Evolutionary conservation across 2,888 invertebrate genomes (phyloP), one percentile per base, ranked within the genome.

Genomic region (Cataglyphis livida): DNA sequence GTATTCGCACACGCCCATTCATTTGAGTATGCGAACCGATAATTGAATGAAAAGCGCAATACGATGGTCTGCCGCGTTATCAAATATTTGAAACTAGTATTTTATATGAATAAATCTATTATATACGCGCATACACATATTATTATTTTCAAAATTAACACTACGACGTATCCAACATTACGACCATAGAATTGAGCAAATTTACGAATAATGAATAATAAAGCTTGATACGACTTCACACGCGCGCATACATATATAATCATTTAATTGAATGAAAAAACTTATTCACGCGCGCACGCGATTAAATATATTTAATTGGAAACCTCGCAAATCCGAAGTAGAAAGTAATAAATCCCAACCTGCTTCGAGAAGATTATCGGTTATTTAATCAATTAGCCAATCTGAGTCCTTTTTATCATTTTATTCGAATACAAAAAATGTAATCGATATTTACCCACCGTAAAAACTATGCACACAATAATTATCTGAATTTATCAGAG

Each of bases 11-110:
- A 51, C 61, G 65, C n/a, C 48, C 62, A 78, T 59, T 85, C 83
- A 89, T 85, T 86, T 89, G 84, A 87, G 83, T 87, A 88, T 86
- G 87, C 81, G 81, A 88, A 86, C 88, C 89, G 88, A 91, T 91
- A 91, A 88, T 89, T 86, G 87, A 88, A 87, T 87, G 89, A 87
- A 87, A 90, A 84, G 89, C 88, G 75, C 79, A 85, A 84, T 70
- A 70, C 54, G 59, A 21, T 32, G 74, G 48, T 51, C 51, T 44
- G 65, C 61, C 74, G 64, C 48, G 65, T 81, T 66, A 64, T 59
- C 41, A 54, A 68, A 78, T 78, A 59, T 78, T 44, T 78, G 12
- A 32, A 44, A 51, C 18, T 48, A 44, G 5, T 66, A 51, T 64
- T 70, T 64, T 61, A 7, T 12, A 78, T 10, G 5, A 78, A 70